Conservation (phyloP, 2,113 vertebrate species). For the Narcine bancroftii region DNA sequence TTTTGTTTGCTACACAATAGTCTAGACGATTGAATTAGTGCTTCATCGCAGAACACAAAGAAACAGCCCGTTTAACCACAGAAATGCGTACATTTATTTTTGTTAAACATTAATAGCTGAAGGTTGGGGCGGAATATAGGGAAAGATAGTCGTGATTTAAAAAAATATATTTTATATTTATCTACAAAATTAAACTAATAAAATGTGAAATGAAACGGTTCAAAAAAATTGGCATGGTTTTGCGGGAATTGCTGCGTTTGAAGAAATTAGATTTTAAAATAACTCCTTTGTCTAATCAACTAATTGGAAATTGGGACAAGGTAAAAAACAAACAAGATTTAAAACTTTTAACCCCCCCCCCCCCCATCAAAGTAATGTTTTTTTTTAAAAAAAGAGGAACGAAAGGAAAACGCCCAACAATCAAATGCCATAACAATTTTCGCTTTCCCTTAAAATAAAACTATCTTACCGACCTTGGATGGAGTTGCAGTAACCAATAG, state of each 20-base stretch:
- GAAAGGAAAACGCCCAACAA: no score
- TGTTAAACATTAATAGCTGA: not conserved
- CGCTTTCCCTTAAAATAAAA: not conserved
- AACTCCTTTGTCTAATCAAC: no score
- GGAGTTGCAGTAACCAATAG: not conserved
- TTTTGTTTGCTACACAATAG: not conserved
- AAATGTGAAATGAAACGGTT: not conserved
- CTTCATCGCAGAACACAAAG: not conserved
- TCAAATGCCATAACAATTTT: not conserved
- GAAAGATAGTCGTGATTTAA: not conserved
- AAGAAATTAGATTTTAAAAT: not conserved
- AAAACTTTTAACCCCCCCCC: not conserved
- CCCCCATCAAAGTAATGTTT: not conserved
- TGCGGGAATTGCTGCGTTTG: not conserved
- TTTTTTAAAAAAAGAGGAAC: no score
- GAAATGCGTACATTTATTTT: not conserved
- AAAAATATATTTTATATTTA: not conserved
- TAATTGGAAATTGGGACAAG: no score
- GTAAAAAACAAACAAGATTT: no score
- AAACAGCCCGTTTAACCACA: not conserved
- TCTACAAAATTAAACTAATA: not conserved
- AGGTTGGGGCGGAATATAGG: not conserved
- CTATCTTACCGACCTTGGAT: not conserved
- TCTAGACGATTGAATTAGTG: slow-evolving; percentile 16
- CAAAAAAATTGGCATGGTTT: not conserved